Evolutionary conservation across 2,797 vertebrate genomes (phyloP), one percentile per base, ranked within the genome.

Genomic region (Poecilia velifera): DNA sequence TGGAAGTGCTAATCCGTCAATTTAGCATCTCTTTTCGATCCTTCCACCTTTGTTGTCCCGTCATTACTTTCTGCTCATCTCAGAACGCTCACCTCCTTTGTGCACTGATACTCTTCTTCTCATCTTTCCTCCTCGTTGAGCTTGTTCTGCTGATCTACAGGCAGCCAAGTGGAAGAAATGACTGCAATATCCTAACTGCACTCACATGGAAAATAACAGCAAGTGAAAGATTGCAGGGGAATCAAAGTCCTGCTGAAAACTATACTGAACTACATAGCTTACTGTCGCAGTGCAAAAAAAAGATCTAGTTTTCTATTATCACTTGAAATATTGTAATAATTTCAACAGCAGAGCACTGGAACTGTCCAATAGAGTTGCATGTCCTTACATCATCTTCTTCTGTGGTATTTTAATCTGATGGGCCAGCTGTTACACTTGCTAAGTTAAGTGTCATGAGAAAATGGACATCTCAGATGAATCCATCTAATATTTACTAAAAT

Each of bases 371-470:
- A 83, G 81, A 41, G 76, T 93, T 93, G 74, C 91, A 87, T 34
- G 76, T 64, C 68, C 76, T 94, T 93, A 81, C 93, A 93, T 93
- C 92, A 92, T 91, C 89, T 86, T 85, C 70, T 47, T 85, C 73
- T 51, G 82, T 75, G 43, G 41, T n/a, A 22, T 55, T 41, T 79
- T 76, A 76, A 77, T 36, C n/a, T 55, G 16, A 75, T 49, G 20
- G 28, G 62, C 31, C 62, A 72, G 64, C 51, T 45, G 81, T 90
- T 91, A 88, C 90, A 85, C 0, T 2, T 62, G 34, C 74, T 68
- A 82, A 39, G 53, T 18, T 62, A 46, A 78, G 74, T 28, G 41
- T 88, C 70, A 41, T 80, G 86, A 89, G 76, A 81, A 39, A 41
- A 74, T 77, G 7, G 41, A 74, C 70, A 47, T 75, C 64, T 64